Evolutionary conservation across 2,797 vertebrate species (phyloP).

Genomic region (Melanotaenia boesemani): DNA sequence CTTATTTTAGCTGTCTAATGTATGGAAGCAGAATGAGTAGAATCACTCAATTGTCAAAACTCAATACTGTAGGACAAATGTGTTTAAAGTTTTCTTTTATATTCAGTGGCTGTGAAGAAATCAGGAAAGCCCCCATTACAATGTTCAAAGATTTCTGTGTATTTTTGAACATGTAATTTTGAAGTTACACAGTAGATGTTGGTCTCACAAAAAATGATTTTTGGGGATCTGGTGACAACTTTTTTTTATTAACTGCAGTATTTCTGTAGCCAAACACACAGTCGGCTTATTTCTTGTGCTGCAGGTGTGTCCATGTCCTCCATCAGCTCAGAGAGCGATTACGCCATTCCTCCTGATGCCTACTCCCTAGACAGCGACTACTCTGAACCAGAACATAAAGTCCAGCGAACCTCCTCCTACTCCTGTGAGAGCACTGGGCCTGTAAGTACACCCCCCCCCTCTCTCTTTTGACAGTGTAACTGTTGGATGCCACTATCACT

Average conservation of each 20-base stretch:
- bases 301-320: constrained; percentile 96
- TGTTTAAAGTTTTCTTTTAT: too few species aligned
- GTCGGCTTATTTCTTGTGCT: background rate
- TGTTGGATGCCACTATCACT: background rate
- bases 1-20: too few species aligned
- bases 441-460: constrained; percentile 73
- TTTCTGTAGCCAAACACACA: background rate
- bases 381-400: constrained; percentile 95
- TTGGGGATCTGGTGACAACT: too few species aligned
- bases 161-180: too few species aligned
- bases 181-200: too few species aligned
- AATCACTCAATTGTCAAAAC: too few species aligned
- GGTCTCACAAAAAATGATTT: too few species aligned
- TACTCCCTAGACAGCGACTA: constrained; percentile 93
- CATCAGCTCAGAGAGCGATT: constrained; percentile 95
- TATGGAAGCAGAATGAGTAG: too few species aligned
- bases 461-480: background rate
- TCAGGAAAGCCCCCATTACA: too few species aligned
- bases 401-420: constrained; percentile 93
- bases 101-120: too few species aligned
- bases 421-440: constrained; percentile 86
- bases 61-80: too few species aligned
- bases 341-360: constrained; percentile 95
- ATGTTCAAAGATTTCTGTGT: too few species aligned
- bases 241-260: background rate